Evolutionary conservation across 2,797 vertebrate species (phyloP), one percentile per base, ranked within the genome.

Genomic region (Euthynnus affinis): DNA sequence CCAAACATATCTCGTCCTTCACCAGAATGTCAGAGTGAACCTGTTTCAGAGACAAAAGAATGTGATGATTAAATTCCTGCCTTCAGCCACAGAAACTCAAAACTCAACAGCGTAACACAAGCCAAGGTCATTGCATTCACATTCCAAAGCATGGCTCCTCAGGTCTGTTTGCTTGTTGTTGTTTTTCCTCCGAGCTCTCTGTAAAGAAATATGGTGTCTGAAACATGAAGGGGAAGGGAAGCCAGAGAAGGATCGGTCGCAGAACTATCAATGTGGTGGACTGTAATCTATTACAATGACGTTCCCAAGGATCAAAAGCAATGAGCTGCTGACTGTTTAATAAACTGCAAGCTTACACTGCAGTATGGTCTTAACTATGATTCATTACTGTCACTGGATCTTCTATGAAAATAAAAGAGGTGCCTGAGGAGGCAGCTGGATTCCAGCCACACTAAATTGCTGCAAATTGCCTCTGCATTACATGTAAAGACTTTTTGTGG

Each of bases 321-420:
- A 93, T 89, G 93, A 94, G 92, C 86, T 89, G 84, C 92, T 92
- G 93, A 92, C 93, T 92, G 84, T 92, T 95, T 94, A 94, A 94
- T 94, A 95, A 95, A 95, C 87, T 86, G 80, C 71, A 23, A 86
- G 93, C 93, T 94, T 93, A 91, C 93, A 66, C 91, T 89, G 94
- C 93, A 93, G 91, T 89, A 88, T 84, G 80, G 68, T 80, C 91
- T 92, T 94, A 95, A 95, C 94, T 93, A 92, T 94, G 94, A 95
- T 95, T 95, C 94, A 96, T 95, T 96, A 95, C 89, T 84, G 91
- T 93, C 93, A 88, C 93, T 68, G 87, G 81, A 89, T 94, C 87
- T 67, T 90, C 84, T 91, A 93, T 93, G 93, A 94, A 93, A 95
- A 95, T 93, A 93, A 94, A 95, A 92, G 93, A 94, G 92, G 88